Evolutionary conservation across 2,888 invertebrate species (phyloP), one percentile per base, ranked within the genome.

Genomic region (Phragmatobia fuliginosa): DNA sequence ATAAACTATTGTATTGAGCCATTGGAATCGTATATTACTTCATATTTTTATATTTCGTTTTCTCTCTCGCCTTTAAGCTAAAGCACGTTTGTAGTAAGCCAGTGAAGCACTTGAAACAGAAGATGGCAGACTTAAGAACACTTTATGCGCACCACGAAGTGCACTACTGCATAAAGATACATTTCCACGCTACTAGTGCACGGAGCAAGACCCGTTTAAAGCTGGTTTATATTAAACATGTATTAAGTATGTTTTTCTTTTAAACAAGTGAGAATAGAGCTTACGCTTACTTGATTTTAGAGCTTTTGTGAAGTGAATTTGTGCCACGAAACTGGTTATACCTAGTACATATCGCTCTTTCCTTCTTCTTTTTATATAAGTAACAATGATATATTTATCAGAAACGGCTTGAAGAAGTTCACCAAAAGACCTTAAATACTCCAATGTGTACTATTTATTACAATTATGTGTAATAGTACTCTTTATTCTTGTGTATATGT

Each of bases 101-200:
- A 83, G 83, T 83, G 81, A 83, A 82, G 81, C 83, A 79, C 83
- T 82, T 79, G 84, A 80, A 83, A 86, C 86, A 85, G 80, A 86
- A 85, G 87, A 86, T 82, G 87, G 83, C 80, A 80, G 85, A 74
- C 80, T 84, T 88, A 88, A 90, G 84, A 84, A 86, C 87, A 88
- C 87, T 90, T 89, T 89, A 88, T 85, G 84, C 82, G 79, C 83
- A 75, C 85, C 83, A 78, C 80, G 81, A 87, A 90, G 90, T 90
- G 90, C 90, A 89, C 85, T 87, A 79, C 72, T 64, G 84, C 87
- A 88, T 90, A 88, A 88, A 90, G 82, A 85, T 84, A 86, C 83
- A 85, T 84, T 87, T 87, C 83, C 80, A 77, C 83, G 79, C 79
- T 38, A 36, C 67, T 70, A 66, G 70, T 36, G 62, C 58, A 6